phyloP scores from a whole-genome alignment of 2,888 invertebrate species.

The Cosmopolites sordidus region DNA sequence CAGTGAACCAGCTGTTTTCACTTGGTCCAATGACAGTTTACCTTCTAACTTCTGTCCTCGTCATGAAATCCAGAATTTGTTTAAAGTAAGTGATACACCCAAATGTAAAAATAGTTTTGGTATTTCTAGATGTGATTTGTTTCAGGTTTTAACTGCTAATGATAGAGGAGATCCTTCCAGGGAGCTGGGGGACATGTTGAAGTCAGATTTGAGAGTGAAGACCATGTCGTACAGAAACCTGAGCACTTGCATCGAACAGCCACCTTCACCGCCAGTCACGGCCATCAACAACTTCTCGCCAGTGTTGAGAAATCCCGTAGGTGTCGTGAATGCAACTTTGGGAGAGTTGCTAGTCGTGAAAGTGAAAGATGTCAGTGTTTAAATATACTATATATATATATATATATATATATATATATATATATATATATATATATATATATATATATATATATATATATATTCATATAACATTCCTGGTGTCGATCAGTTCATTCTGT shows the following conservation, averaged over 20 bases:
- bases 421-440: too few relatives aligned
- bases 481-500: too few relatives aligned
- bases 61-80: slow-evolving; percentile 64
- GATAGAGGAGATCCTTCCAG: slow-evolving; percentile 58
- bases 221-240: slow-evolving; percentile 63
- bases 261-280: slow-evolving; percentile 41
- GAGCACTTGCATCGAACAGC: slow-evolving; percentile 61
- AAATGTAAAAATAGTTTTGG: too few relatives aligned
- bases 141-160: slow-evolving; percentile 52
- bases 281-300: slow-evolving; percentile 66
- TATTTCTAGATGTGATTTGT: slow-evolving; percentile 14
- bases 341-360: slow-evolving; percentile 77
- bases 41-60: slow-evolving; percentile 75
- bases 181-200: slow-evolving; percentile 53
- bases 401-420: too few relatives aligned
- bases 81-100: slow-evolving; percentile 56
- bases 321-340: slow-evolving; percentile 75
- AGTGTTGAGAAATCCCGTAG: slow-evolving; percentile 77
- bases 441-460: too few relatives aligned
- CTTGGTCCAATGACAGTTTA: slow-evolving; percentile 84
- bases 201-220: slow-evolving; percentile 62
- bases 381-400: too few relatives aligned
- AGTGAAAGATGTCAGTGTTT: slow-evolving; percentile 70
- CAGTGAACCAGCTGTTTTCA: slow-evolving; percentile 62
- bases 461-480: too few relatives aligned